Percentiles rank a stretch among this genome's conserved stretches.
phyloP scores from a whole-genome alignment of 2,888 invertebrate genomes.

The Aplocera efformata region DNA sequence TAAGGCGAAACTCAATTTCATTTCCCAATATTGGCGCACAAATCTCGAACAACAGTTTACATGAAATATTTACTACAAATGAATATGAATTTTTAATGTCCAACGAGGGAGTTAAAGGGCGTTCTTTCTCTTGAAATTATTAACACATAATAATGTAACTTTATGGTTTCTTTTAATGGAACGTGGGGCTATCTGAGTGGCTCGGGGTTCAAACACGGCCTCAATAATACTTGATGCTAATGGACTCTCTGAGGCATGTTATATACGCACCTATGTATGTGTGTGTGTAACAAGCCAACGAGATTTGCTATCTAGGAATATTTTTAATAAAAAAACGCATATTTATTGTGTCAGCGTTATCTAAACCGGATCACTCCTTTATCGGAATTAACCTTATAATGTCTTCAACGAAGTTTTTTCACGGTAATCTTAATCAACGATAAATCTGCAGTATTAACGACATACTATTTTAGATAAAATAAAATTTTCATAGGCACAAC shows the following conservation, averaged over 20 bases:
- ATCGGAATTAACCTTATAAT: constrained; percentile 8
- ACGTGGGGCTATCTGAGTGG: constrained; percentile 65
- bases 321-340: constrained; percentile 10
- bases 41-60: constrained; percentile 38
- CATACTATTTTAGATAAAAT: constrained; percentile 22
- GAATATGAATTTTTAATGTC: constrained; percentile 61
- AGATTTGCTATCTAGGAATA: constrained; percentile 23
- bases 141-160: constrained; percentile 80
- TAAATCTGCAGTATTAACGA: constrained; percentile 3
- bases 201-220: constrained; percentile 61
- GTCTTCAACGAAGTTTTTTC: constrained; percentile 9
- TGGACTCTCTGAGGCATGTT: constrained; percentile 53
- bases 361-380: constrained; percentile 21
- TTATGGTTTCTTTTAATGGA: constrained; percentile 78
- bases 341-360: constrained; percentile 28
- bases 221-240: constrained; percentile 71
- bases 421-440: constrained; percentile 8
- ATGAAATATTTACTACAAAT: constrained; percentile 48
- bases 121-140: constrained; percentile 72
- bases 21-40: constrained; percentile 35
- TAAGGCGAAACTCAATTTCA: constrained; percentile 52
- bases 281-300: constrained; percentile 10
- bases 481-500: constrained; percentile 31
- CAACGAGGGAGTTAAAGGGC: constrained; percentile 46
- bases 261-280: constrained; percentile 24